Conservation (phyloP, 2,797 vertebrate species). For the Hemibagrus guttatus region DNA sequence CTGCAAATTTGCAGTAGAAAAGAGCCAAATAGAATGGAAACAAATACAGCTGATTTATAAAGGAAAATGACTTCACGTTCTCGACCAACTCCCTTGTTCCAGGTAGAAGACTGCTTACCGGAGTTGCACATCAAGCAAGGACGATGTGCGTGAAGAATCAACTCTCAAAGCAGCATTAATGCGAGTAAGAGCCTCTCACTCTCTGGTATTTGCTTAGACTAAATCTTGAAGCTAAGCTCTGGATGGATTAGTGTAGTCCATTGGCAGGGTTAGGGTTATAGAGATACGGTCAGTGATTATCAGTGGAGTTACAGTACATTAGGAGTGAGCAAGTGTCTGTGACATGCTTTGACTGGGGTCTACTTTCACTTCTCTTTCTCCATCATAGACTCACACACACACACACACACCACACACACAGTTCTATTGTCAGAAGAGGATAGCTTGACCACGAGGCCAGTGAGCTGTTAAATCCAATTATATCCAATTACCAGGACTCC, state of each 20-base stretch:
- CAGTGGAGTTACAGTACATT: neutral
- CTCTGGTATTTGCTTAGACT: neutral
- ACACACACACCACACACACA: conserved; percentile 16
- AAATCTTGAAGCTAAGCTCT: conserved; percentile 1
- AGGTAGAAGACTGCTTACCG: conserved; percentile 11
- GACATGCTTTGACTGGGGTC: conserved; percentile 17
- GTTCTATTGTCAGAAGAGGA: conserved; percentile 52
- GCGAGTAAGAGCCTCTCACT: neutral
- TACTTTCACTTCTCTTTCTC: conserved; percentile 15
- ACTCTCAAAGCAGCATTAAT: neutral
- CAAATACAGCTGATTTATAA: neutral
- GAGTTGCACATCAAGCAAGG: neutral
- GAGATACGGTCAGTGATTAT: conserved; percentile 3
- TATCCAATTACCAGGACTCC: conserved; percentile 63
- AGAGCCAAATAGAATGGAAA: conserved; percentile 1
- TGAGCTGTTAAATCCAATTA: conserved; percentile 68
- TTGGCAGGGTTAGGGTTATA: neutral
- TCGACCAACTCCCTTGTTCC: neutral
- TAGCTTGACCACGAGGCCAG: conserved; percentile 62
- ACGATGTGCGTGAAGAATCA: neutral
- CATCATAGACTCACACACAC: neutral
- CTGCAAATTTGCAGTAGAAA: neutral
- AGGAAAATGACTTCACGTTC: neutral
- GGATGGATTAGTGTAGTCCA: conserved; percentile 9
- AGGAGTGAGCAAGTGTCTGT: neutral